Percentiles rank a stretch among this genome's conserved stretches.
phyloP scores from a whole-genome alignment of 2,888 invertebrate genomes.

The Hoplodrina blanda region DNA sequence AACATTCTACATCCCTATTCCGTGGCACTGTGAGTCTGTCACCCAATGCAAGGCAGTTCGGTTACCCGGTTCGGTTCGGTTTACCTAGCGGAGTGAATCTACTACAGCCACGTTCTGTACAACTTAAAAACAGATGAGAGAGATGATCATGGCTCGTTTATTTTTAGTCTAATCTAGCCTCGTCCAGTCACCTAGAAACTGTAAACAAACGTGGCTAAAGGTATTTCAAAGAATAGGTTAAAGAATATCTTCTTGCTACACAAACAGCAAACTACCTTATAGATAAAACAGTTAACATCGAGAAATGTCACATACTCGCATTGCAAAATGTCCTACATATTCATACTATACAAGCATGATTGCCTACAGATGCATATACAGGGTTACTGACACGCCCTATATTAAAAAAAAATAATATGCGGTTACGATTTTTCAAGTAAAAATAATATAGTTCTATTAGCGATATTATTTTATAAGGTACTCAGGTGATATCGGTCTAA shows the following conservation, averaged over 20 bases:
- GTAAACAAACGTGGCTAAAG: background rate
- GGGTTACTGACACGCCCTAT: background rate
- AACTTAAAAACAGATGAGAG: no score
- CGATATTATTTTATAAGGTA: background rate
- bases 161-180: no score
- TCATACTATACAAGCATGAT: slow-evolving; percentile 5
- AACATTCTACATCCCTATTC: no score
- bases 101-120: no score
- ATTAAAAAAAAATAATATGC: background rate
- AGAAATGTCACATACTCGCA: slow-evolving; percentile 34
- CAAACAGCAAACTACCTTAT: slow-evolving; percentile 20
- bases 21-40: no score
- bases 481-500: background rate
- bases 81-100: no score
- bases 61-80: no score
- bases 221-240: slow-evolving; percentile 30
- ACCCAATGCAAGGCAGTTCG: no score
- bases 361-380: background rate
- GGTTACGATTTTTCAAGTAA: background rate
- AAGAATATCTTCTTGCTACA: slow-evolving; percentile 26
- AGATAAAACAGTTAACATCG: slow-evolving; percentile 38
- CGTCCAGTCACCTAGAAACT: background rate
- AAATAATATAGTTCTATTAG: background rate
- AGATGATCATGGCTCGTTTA: no score
- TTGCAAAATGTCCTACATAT: slow-evolving; percentile 29